Evolutionary conservation across 2,113 vertebrate species (phyloP), one percentile per base, ranked within the genome.

Genomic region (Rhynchomys soricoides): DNA sequence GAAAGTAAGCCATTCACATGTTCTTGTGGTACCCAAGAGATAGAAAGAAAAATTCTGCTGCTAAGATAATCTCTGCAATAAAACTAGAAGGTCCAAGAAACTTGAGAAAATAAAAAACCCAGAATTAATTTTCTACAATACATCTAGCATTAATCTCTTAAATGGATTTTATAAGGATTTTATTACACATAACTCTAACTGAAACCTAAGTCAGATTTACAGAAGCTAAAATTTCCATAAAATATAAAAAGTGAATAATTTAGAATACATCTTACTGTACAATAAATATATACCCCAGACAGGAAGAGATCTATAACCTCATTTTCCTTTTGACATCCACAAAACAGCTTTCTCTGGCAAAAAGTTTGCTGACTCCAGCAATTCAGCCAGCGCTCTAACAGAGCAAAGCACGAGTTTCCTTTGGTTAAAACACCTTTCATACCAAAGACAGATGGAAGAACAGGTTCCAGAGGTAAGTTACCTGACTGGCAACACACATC

Each of bases 141-240:
- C 29, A 88, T 95, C 78, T n/a, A 81, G 37, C 88, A 96, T 96
- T 96, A 96, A 96, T 91, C 94, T 96, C 97, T 97, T 98, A 93
- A 96, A 71, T 92, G 50, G 64, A 95, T 97, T 97, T 96, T 96
- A 45, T 95, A 86, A 78, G 96, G 93, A 95, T 97, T 96, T 96
- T 86, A 98, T 98, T 97, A 93, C 90, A 94, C 96, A 96, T 97
- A 97, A 97, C 92, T 96, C 96, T 98, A 64, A 75, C 95, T 98
- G 89, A 95, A 97, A 90, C 94, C 78, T 74, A 93, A 68, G 74
- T 34, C 86, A 98, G 94, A 98, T 98, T 98, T 98, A 98, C 89
- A 96, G 94, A 97, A 97, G 90, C 15, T 74, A 96, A 94, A 97
- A 97, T 98, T 93, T 98, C 86, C 96, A 90, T 97, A 92, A 97